Conservation (phyloP, 2,113 vertebrate species). For the Alexandromys fortis region DNA sequence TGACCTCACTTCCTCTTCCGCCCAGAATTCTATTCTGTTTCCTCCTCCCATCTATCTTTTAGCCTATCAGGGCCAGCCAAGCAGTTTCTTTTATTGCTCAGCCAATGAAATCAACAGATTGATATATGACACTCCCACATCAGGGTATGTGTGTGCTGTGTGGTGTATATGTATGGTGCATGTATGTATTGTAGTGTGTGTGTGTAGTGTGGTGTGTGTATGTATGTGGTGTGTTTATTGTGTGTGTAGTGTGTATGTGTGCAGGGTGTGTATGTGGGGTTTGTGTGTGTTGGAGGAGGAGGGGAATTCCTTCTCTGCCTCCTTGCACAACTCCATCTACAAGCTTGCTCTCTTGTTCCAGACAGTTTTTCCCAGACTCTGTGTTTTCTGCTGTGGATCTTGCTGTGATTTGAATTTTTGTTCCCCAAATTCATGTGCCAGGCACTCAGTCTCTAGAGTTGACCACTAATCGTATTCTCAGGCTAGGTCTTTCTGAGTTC, state of each 20-base stretch:
- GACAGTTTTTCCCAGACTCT: neutral
- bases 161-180: slow-evolving; percentile 45
- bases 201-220: no score
- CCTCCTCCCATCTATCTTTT: no score
- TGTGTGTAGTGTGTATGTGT: slow-evolving; percentile 47
- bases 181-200: neutral
- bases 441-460: neutral
- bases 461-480: neutral
- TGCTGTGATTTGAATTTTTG: neutral
- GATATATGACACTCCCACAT: no score
- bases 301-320: slow-evolving; percentile 37
- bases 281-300: neutral
- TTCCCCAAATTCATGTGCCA: neutral
- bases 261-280: neutral
- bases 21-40: no score
- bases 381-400: neutral
- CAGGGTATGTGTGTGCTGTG: neutral
- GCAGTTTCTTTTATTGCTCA: no score
- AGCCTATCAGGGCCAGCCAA: no score
- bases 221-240: neutral
- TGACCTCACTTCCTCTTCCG: no score
- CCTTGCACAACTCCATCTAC: neutral
- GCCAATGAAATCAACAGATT: no score
- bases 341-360: neutral
- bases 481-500: neutral